Percentiles rank a stretch among this genome's conserved stretches.
Evolutionary conservation across 2,888 invertebrate species (phyloP).

Genomic region (Mycalesis mineus): DNA sequence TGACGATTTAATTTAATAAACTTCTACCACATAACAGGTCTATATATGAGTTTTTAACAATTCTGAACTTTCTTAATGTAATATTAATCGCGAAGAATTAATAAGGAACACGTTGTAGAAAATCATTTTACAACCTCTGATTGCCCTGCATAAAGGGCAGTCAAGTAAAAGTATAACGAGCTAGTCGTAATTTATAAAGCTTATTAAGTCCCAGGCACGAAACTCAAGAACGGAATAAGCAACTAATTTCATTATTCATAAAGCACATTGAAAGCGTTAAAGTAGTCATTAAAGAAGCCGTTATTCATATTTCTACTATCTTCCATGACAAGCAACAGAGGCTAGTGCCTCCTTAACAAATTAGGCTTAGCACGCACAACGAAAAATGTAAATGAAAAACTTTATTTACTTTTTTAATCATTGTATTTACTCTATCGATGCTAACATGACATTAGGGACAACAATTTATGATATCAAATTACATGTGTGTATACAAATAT

Average conservation of each 20-base stretch:
- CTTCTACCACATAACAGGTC: too few species aligned
- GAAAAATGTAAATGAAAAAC: too few species aligned
- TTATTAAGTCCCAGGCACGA: slow-evolving; percentile 66
- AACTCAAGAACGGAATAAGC: slow-evolving; percentile 72
- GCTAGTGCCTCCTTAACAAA: slow-evolving; percentile 67
- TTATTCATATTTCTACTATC: slow-evolving; percentile 73
- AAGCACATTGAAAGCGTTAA: slow-evolving; percentile 76
- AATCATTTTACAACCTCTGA: slow-evolving; percentile 43
- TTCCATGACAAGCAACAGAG: slow-evolving; percentile 61
- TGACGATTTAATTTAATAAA: too few species aligned
- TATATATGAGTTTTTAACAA: too few species aligned
- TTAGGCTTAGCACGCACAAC: not conserved
- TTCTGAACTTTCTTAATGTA: not conserved
- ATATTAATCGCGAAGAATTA: slow-evolving; percentile 11
- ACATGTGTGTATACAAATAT: too few species aligned
- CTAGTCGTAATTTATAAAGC: slow-evolving; percentile 58
- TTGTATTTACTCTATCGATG: too few species aligned
- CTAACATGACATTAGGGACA: too few species aligned
- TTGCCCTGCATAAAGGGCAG: slow-evolving; percentile 41
- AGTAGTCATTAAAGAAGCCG: slow-evolving; percentile 71
- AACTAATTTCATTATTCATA: slow-evolving; percentile 78
- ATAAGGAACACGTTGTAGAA: slow-evolving; percentile 12
- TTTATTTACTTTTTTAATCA: not conserved
- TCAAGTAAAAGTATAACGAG: slow-evolving; percentile 48
- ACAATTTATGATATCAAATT: too few species aligned